phyloP scores from a whole-genome alignment of 2,113 vertebrate species.

The Bombycilla garrulus region DNA sequence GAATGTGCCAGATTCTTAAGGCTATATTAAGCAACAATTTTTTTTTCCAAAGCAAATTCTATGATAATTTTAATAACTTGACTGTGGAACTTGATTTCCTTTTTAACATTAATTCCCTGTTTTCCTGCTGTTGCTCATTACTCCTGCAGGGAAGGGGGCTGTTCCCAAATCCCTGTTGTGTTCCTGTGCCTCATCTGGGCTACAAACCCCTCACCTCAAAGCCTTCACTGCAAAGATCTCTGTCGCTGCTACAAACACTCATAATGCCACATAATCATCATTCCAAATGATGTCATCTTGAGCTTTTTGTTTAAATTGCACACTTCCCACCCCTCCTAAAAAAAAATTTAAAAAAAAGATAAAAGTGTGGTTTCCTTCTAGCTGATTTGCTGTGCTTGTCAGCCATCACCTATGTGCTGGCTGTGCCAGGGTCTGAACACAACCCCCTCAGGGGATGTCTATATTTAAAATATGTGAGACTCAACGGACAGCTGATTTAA shows the following conservation, averaged over 20 bases:
- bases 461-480: conserved; percentile 55
- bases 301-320: not conserved
- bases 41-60: conserved; percentile 37
- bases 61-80: conserved; percentile 47
- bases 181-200: not conserved
- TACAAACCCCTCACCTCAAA: not conserved
- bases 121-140: not conserved
- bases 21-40: conserved; percentile 49
- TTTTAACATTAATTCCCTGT: not conserved
- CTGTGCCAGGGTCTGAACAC: conserved; percentile 1
- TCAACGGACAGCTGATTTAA: conserved; percentile 63
- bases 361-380: not conserved
- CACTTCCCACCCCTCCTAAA: too few relatives aligned
- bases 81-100: not conserved
- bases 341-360: not conserved
- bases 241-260: rapidly evolving
- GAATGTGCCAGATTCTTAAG: conserved; percentile 54
- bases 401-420: conserved; percentile 39
- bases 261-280: not conserved
- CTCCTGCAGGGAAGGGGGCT: not conserved
- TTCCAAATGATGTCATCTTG: not conserved
- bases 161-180: not conserved
- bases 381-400: not conserved
- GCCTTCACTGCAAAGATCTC: not conserved
- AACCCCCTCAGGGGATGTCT: conserved; percentile 29